Percentiles rank a stretch among this genome's conserved stretches.
phyloP scores from a whole-genome alignment of 2,113 vertebrate genomes.

The Ranitomeya variabilis region DNA sequence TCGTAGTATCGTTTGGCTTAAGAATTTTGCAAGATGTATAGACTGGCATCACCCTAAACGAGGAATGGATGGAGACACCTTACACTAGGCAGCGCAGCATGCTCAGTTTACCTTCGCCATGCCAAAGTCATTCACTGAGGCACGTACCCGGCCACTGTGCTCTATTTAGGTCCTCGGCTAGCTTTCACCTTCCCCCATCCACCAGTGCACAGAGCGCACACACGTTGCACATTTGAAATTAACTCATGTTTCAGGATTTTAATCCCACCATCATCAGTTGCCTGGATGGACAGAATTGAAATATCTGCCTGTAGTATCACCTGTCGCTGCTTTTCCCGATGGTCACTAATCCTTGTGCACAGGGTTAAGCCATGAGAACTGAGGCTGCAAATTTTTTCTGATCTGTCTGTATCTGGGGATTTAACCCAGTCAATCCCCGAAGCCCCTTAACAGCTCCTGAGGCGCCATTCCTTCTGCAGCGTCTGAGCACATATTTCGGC shows the following conservation, averaged over 20 bases:
- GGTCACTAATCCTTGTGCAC: constrained; percentile 58
- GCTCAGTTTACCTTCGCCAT: constrained; percentile 41
- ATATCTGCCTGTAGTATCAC: constrained; percentile 55
- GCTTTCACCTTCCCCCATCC: constrained; percentile 45
- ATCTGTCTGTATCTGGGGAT: constrained; percentile 58
- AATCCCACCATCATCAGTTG: constrained; percentile 58
- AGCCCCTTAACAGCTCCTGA: constrained; percentile 57
- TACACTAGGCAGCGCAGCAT: constrained; percentile 13
- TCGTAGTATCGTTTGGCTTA: background rate
- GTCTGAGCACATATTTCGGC: constrained; percentile 51
- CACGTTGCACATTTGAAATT: constrained; percentile 58
- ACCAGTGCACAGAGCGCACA: constrained; percentile 1
- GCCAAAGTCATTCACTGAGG: constrained; percentile 47
- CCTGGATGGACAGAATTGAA: constrained; percentile 55
- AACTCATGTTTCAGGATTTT: constrained; percentile 58
- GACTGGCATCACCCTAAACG: background rate
- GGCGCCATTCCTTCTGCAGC: constrained; percentile 57
- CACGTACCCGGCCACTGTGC: constrained; percentile 39
- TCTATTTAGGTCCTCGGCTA: constrained; percentile 30
- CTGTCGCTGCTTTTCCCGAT: constrained; percentile 57
- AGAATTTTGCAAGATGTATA: constrained; percentile 27
- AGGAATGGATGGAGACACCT: constrained; percentile 12
- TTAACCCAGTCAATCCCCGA: constrained; percentile 59
- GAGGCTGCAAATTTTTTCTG: constrained; percentile 56
- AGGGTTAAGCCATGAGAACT: constrained; percentile 58